phyloP scores from a whole-genome alignment of 2,797 vertebrate species.

The Urophycis tenuis region DNA sequence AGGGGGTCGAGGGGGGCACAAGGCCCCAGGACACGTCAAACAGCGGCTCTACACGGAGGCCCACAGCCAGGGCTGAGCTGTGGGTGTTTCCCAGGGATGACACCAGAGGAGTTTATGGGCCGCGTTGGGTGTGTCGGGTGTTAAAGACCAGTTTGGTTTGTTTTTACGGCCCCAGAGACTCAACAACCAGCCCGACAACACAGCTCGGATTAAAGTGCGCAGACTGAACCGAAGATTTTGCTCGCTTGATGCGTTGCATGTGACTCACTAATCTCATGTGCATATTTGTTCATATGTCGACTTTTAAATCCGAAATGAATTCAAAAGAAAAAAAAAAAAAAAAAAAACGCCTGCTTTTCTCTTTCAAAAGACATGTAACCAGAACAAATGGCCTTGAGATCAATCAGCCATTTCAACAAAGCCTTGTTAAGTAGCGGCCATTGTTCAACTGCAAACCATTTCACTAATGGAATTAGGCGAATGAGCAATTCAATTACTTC shows the following conservation, averaged over 20 bases:
- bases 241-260: neutral
- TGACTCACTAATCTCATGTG: neutral
- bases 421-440: conserved; percentile 7
- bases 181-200: conserved; percentile 42
- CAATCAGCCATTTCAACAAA: conserved; percentile 2
- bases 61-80: conserved; percentile 43
- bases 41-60: conserved; percentile 31
- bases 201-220: neutral
- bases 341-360: neutral
- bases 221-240: conserved; percentile 2
- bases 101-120: conserved; percentile 45
- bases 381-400: conserved; percentile 15
- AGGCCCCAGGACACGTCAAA: conserved; percentile 21
- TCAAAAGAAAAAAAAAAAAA: neutral
- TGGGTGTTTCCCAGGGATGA: conserved; percentile 42
- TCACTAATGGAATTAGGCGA: conserved; percentile 38
- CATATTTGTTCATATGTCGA: neutral
- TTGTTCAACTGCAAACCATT: conserved; percentile 24
- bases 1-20: conserved; percentile 15
- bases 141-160: conserved; percentile 59
- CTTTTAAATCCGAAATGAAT: neutral
- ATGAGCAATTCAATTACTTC: conserved; percentile 26
- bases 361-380: neutral
- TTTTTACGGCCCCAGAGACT: conserved; percentile 41
- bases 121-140: conserved; percentile 46